phyloP scores from a whole-genome alignment of 2,113 vertebrate genomes.

The Nibea coibor region DNA sequence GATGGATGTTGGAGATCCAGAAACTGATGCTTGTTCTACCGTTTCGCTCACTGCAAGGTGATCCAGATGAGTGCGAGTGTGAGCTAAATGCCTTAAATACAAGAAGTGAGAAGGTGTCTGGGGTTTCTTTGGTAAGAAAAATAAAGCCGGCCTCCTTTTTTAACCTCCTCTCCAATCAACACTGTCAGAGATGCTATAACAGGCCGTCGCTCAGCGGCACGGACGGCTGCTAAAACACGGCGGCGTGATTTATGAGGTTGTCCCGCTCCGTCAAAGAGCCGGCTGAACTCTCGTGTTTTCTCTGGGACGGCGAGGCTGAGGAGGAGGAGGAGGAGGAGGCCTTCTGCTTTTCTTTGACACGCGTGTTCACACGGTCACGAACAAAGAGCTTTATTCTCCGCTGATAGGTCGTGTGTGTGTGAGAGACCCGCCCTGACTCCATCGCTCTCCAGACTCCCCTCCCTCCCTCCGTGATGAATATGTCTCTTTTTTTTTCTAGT shows the following conservation, averaged over 20 bases:
- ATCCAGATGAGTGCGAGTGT: conserved; percentile 22
- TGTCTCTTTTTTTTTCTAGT: conserved; percentile 29
- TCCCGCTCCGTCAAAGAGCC: conserved; percentile 54
- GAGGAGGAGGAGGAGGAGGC: conserved; percentile 36
- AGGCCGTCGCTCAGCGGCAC: conserved; percentile 42
- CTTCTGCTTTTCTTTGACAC: conserved; percentile 67
- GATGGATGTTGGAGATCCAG: conserved; percentile 2
- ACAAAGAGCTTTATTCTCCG: conserved; percentile 76
- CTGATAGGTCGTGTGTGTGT: conserved; percentile 56
- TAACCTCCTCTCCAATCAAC: conserved; percentile 29
- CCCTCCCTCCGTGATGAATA: conserved; percentile 38
- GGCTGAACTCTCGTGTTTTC: conserved; percentile 66
- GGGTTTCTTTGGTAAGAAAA: conserved; percentile 45
- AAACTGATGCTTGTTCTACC: background rate
- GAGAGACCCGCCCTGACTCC: conserved; percentile 35
- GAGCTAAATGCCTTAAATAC: conserved; percentile 19
- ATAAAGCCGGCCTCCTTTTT: conserved; percentile 43
- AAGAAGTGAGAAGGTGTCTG: conserved; percentile 39
- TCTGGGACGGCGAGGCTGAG: conserved; percentile 45
- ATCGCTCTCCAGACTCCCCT: conserved; percentile 14
- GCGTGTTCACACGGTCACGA: conserved; percentile 66
- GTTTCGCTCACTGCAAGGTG: conserved; percentile 19
- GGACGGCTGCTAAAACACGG: conserved; percentile 62
- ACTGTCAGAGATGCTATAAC: conserved; percentile 67
- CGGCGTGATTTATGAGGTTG: conserved; percentile 76